Evolutionary conservation across 1,140 invertebrate species (phyloP).

Genomic region (Drosophila parabipectinata): DNA sequence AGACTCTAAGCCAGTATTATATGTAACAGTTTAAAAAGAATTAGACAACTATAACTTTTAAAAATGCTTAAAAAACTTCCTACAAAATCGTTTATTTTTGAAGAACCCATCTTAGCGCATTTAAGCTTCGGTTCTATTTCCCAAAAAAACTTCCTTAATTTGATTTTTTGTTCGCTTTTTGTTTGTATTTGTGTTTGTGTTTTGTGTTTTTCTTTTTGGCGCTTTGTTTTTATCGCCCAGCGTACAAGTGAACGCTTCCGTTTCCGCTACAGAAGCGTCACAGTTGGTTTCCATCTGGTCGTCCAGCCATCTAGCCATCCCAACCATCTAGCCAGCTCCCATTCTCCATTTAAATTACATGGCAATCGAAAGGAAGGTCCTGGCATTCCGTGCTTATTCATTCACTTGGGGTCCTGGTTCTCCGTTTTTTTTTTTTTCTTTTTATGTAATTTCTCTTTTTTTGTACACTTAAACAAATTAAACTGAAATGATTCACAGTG

Average conservation of each 20-base stretch:
- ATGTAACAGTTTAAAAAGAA: no score
- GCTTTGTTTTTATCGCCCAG: constrained; percentile 66
- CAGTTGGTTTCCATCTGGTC: constrained; percentile 5
- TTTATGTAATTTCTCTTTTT: constrained; percentile 44
- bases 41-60: no score
- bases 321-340: not conserved
- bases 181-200: constrained; percentile 3
- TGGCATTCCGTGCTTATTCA: constrained; percentile 32
- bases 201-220: constrained; percentile 6
- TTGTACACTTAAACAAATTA: constrained; percentile 63
- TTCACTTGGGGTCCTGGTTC: constrained; percentile 2
- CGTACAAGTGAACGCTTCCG: constrained; percentile 69
- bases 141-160: not conserved
- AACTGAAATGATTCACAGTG: constrained; percentile 38
- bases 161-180: constrained; percentile 1
- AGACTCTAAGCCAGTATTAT: no score
- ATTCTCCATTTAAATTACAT: constrained; percentile 57
- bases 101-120: no score
- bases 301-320: not conserved
- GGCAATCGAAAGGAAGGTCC: constrained; percentile 23
- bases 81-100: no score
- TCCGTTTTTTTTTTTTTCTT: constrained; percentile 22
- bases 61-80: no score
- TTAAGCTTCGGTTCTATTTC: no score
- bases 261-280: constrained; percentile 56